Percentiles rank a stretch among this genome's conserved stretches.
Evolutionary conservation across 1,140 invertebrate genomes (phyloP).

Genomic region (Hycleus phaleratus): DNA sequence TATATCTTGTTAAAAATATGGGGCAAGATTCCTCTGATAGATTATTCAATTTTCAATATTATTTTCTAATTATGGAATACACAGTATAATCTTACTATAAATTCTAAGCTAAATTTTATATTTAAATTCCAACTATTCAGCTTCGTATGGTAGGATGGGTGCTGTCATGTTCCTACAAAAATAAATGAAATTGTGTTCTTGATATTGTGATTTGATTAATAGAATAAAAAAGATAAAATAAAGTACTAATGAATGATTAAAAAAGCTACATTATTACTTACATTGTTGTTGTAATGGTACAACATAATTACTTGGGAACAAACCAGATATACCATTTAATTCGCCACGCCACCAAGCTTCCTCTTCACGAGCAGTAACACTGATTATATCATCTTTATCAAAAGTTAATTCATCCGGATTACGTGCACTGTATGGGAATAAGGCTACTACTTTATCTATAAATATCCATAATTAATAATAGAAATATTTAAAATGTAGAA

Average conservation of each 20-base stretch:
- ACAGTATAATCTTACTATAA: conserved; percentile 10
- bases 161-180: conserved; percentile 36
- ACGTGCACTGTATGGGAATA: conserved; percentile 87
- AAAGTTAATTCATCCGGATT: conserved; percentile 93
- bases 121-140: conserved; percentile 26
- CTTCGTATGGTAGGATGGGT: conserved; percentile 39
- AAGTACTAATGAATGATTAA: not conserved
- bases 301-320: conserved; percentile 92
- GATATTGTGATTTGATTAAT: not conserved
- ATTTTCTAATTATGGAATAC: conserved; percentile 11
- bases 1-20: conserved; percentile 9
- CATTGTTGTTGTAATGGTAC: conserved; percentile 50
- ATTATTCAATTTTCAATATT: not conserved
- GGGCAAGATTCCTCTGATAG: not conserved
- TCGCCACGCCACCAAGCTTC: conserved; percentile 95
- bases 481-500: not conserved
- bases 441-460: conserved; percentile 81
- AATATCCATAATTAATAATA: conserved; percentile 19
- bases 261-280: conserved; percentile 43
- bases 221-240: not conserved
- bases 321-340: conserved; percentile 73
- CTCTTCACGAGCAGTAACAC: conserved; percentile 84
- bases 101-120: conserved; percentile 7
- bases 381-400: conserved; percentile 89
- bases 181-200: conserved; percentile 7